phyloP scores from a whole-genome alignment of 2,797 vertebrate genomes.

The Sebastolobus altivelis region DNA sequence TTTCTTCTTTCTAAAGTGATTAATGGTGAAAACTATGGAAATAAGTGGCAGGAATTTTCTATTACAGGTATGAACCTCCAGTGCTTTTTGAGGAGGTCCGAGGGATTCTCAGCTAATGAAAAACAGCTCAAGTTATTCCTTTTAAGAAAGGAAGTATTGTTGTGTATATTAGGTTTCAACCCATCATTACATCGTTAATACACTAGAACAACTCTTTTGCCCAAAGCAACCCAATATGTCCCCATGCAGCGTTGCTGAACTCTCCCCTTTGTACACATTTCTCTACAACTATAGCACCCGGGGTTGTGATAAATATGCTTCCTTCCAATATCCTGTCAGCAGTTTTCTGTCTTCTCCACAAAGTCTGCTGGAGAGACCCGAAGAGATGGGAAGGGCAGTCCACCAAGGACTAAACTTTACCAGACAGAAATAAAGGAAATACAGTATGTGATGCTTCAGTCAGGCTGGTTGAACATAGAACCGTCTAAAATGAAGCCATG shows the following conservation, averaged over 20 bases:
- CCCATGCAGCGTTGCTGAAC: background rate
- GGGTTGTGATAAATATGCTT: constrained; percentile 23
- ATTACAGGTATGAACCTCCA: background rate
- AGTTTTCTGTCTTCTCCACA: constrained; percentile 34
- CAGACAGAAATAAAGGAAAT: constrained; percentile 16
- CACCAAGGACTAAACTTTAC: constrained; percentile 20
- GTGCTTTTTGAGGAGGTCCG: background rate
- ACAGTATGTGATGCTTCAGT: constrained; percentile 18
- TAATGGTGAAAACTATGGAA: background rate
- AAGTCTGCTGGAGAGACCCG: constrained; percentile 16
- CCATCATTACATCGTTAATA: background rate
- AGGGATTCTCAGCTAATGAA: background rate
- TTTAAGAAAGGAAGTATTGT: background rate
- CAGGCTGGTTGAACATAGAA: background rate
- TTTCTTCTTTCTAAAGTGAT: background rate
- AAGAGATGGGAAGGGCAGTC: constrained; percentile 17
- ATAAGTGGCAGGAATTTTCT: background rate
- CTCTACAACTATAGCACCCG: background rate
- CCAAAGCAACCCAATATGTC: constrained; percentile 1
- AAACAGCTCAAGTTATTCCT: background rate
- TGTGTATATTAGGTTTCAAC: background rate
- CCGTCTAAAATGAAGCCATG: background rate
- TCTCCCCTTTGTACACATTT: constrained; percentile 1
- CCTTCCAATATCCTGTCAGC: constrained; percentile 22
- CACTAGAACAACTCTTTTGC: background rate